Evolutionary conservation across 2,888 invertebrate species (phyloP), one percentile per base, ranked within the genome.

Genomic region (Cheilosia scutellata): DNA sequence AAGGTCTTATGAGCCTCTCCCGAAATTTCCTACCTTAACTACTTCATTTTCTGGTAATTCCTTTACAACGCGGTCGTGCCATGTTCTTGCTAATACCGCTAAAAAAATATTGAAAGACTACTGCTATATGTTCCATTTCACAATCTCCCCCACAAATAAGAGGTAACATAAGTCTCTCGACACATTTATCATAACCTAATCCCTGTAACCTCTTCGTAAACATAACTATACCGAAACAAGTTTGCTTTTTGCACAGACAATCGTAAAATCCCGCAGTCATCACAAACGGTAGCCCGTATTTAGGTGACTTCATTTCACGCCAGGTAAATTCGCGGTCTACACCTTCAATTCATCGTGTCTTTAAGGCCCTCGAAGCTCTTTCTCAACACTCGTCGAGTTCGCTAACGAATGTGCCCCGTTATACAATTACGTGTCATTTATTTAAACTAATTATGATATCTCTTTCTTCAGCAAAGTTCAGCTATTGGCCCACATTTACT

Each of bases 391-490:
- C 55, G 25, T 33, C 16, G 25, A 33, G 62, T 63, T 71, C 20
- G 58, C 51, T 75, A 60, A 76, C 70, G 49, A 58, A 75, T 53
- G 9, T 68, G 25, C 27, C 40, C 86, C 82, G 86, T 86, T 86
- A 77, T 44, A 71, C 62, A 77, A 82, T 77, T 86, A 80, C 65
- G 20, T 76, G 70, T 49, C 74, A 77, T 82, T 86, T 82, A 68
- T 65, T 51, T 27, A 72, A 76, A 55, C 66, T 71, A 75, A 77
- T 86, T 82, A 77, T 63, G 60, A 71, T 60, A 72, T 65, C 58
- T 80, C n/a, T 33, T 37, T 31, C 42, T 20, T 0, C 25, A 11
- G 13, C 49, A 40, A 62, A 25, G 53, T 72, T 79, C 72, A 72
- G 51, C 62, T 76, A 62, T 72, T 86, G 86, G 71, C 86, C 82